phyloP scores from a whole-genome alignment of 2,797 vertebrate genomes.

The Galaxias olidus region DNA sequence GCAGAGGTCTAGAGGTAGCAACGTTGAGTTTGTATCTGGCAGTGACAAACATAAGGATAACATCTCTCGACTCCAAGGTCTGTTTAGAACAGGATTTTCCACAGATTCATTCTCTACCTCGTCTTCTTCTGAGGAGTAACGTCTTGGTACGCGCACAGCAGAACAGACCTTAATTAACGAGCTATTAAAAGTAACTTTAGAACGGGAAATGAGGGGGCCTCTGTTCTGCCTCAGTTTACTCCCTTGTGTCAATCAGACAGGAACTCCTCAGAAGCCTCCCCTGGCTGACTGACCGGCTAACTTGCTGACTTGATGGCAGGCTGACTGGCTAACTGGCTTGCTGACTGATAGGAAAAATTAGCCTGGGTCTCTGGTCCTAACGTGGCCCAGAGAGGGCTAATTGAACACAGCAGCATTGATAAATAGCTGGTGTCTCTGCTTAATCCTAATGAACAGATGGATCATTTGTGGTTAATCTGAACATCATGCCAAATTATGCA shows the following conservation, averaged over 20 bases:
- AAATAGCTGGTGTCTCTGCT: slow-evolving; percentile 61
- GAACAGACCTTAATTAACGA: slow-evolving; percentile 68
- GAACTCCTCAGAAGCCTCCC: slow-evolving; percentile 58
- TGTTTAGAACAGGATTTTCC: slow-evolving; percentile 44
- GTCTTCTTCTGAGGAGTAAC: slow-evolving; percentile 16
- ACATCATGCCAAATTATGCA: slow-evolving; percentile 61
- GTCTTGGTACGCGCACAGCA: slow-evolving; percentile 28
- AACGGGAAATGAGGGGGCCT: slow-evolving; percentile 63
- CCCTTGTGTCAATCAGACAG: slow-evolving; percentile 62
- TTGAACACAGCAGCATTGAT: slow-evolving; percentile 69
- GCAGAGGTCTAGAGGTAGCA: neutral
- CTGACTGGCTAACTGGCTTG: too few relatives aligned
- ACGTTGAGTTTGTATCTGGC: slow-evolving; percentile 28
- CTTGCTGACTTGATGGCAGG: too few relatives aligned
- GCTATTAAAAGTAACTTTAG: slow-evolving; percentile 67
- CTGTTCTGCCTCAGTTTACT: slow-evolving; percentile 52
- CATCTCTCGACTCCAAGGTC: slow-evolving; percentile 35
- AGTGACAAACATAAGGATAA: slow-evolving; percentile 35
- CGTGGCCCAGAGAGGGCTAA: slow-evolving; percentile 62
- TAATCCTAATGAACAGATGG: slow-evolving; percentile 75
- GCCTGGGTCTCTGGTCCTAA: slow-evolving; percentile 54
- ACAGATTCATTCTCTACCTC: slow-evolving; percentile 37
- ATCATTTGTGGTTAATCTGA: slow-evolving; percentile 63
- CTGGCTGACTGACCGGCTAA: slow-evolving; percentile 31
- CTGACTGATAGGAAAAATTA: slow-evolving; percentile 68